Conservation (phyloP, 92 coral and sea anemone genomes). For the Phenganax subtilis region DNA sequence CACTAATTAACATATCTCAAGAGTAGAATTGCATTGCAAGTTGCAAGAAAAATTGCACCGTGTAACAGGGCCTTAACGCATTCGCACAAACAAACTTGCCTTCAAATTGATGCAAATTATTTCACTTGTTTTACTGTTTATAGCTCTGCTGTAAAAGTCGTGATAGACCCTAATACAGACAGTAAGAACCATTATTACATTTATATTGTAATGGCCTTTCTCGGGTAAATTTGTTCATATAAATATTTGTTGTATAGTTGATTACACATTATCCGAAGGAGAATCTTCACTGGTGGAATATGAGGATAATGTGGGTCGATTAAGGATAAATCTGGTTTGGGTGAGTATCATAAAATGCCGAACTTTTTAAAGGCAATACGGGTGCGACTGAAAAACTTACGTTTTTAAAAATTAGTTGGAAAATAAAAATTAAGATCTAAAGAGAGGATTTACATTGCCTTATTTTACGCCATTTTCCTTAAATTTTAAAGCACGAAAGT, state of each 20-base stretch:
- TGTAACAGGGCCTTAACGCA: no score
- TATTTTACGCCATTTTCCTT: no score
- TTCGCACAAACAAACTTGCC: no score
- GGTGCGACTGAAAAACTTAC: no score
- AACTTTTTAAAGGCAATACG: not conserved
- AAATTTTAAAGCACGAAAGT: no score
- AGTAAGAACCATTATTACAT: slow-evolving; percentile 3
- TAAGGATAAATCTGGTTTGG: slow-evolving; percentile 66
- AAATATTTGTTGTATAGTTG: slow-evolving; percentile 44
- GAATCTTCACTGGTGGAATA: slow-evolving; percentile 54
- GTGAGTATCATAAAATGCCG: slow-evolving; percentile 44
- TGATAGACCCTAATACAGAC: not conserved
- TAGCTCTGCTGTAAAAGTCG: slow-evolving; percentile 47
- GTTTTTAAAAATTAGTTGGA: no score
- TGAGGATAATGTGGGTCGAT: slow-evolving; percentile 63
- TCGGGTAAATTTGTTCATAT: not conserved
- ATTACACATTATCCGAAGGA: slow-evolving; percentile 65
- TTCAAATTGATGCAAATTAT: not conserved
- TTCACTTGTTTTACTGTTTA: not conserved
- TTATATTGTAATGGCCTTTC: not conserved
- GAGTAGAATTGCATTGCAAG: not conserved
- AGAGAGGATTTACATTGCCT: not conserved
- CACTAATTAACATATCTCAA: no score
- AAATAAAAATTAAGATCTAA: no score
- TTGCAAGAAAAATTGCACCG: no score